Evolutionary conservation across 1,140 invertebrate species (phyloP), one percentile per base, ranked within the genome.

Genomic region (Drosophila aff.): DNA sequence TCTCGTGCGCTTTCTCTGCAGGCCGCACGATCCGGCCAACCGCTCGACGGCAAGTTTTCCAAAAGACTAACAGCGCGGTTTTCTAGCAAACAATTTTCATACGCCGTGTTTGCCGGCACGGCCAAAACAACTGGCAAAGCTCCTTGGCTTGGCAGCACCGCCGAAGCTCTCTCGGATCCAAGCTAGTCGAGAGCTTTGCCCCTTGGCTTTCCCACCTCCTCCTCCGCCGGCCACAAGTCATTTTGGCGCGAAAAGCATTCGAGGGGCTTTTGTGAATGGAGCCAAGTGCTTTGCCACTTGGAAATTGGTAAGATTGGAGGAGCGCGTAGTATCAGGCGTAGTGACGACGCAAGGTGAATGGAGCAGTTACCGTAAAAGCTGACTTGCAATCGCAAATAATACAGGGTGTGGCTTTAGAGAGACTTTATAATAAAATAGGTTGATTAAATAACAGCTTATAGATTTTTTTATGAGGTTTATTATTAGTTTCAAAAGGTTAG

Each of bases 11-110:
- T 47, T 44, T 26, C 40, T 33, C 21, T 16, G 13, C 10, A 16
- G 53, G 44, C 31, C 55, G 41, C 41, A 68, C 36, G 81, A 89
- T 89, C 84, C 82, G 75, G 61, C 77, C 82, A 87, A 87, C 83
- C 85, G 81, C 85, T 85, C 84, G 85, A 63, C 81, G 85, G 78
- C 81, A 89, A 57, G 74, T 89, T 89, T 89, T 90, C 85, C 84
- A 84, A 81, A 89, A 89, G 84, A 89, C 84, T 89, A 68, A 89
- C 81, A 89, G 64, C 61, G 61, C 67, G 76, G 62, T 83, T 87
- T 87, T 74, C 84, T 85, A 82, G 75, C 83, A 58, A 82, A 79
- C 79, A 87, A 82, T 86, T 86, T 86, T 82, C 83, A 87, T 87
- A 82, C 78, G 81, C 65, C 63, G 67, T 82, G 77, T 79, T 87